Percentiles rank a stretch among this genome's conserved stretches.
Evolutionary conservation across 64 coral and sea anemone species (phyloP).

Genomic region (Pocillopora verrucosa): DNA sequence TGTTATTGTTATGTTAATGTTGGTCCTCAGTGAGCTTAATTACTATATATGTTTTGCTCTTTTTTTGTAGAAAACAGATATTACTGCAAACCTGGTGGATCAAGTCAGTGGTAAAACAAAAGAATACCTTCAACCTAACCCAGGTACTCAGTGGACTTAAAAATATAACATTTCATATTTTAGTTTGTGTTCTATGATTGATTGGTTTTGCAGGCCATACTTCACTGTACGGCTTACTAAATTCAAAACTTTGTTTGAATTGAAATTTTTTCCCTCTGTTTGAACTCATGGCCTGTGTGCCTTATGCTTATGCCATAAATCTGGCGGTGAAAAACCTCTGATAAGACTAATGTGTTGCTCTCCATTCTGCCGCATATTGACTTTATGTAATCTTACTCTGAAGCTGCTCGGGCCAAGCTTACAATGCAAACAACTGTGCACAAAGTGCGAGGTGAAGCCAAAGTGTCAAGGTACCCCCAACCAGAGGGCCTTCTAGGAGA

Average conservation of each 20-base stretch:
- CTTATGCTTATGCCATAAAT: too few species aligned
- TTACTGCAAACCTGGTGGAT: conserved; percentile 78
- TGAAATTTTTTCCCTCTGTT: not conserved
- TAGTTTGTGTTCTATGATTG: not conserved
- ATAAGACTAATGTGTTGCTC: too few species aligned
- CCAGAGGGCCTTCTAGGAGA: conserved; percentile 84
- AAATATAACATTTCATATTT: not conserved
- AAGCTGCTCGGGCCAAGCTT: conserved; percentile 91
- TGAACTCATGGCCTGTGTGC: too few species aligned
- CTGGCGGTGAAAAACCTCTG: not conserved
- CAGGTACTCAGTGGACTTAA: conserved; percentile 50
- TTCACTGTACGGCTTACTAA: too few species aligned
- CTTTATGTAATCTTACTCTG: not conserved
- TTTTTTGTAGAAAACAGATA: conserved; percentile 85
- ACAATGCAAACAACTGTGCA: conserved; percentile 90
- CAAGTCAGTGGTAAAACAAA: conserved; percentile 79
- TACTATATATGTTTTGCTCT: not conserved
- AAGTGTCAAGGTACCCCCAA: conserved; percentile 80
- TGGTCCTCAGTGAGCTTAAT: too few species aligned
- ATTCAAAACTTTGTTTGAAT: not conserved
- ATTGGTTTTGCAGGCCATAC: too few species aligned
- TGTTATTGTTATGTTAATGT: too few species aligned
- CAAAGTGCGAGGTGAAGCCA: conserved; percentile 85
- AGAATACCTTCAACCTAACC: conserved; percentile 98
- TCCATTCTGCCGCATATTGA: not conserved